These are phyloP conservation scores for Oxycera nigricornis DNA, from an alignment of 2,888 invertebrate genomes.

Conservation along the genomic window DNA sequence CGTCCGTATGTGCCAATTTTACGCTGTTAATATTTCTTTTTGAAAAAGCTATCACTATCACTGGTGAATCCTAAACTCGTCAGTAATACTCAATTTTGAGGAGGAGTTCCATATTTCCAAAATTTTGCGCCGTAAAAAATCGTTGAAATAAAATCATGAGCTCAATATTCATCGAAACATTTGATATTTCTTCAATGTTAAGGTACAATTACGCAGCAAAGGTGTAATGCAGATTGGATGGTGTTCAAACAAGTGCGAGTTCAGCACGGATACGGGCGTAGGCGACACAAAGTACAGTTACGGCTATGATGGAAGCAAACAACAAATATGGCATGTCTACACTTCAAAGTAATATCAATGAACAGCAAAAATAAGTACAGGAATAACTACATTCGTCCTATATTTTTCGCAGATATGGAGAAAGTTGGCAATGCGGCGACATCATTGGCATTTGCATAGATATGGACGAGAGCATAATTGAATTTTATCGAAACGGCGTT, in stretches of 20 bases:
- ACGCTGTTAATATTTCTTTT: no score
- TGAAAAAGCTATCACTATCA: no score
- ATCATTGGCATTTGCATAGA: slow-evolving; percentile 80
- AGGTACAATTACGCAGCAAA: slow-evolving; percentile 78
- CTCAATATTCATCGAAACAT: no score
- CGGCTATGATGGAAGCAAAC: slow-evolving; percentile 67
- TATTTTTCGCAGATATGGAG: slow-evolving; percentile 69
- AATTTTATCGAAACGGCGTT: slow-evolving; percentile 77
- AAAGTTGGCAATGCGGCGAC: slow-evolving; percentile 83
- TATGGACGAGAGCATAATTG: slow-evolving; percentile 72
- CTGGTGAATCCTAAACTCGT: no score
- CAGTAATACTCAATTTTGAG: no score
- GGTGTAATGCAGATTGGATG: slow-evolving; percentile 90
- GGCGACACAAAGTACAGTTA: slow-evolving; percentile 81
- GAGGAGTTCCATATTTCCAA: no score
- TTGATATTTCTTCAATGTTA: no score
- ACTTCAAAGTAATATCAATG: slow-evolving; percentile 56
- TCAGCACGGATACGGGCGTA: slow-evolving; percentile 79
- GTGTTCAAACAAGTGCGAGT: slow-evolving; percentile 77
- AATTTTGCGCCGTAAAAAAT: no score
- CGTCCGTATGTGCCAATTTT: no score
- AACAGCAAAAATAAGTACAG: neutral
- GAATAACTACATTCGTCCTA: no score
- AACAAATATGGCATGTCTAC: slow-evolving; percentile 62
- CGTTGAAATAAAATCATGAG: no score